Base-by-base conservation (phyloP, 1,140 invertebrate species). In the Rhopalosiphum maidis region DNA sequence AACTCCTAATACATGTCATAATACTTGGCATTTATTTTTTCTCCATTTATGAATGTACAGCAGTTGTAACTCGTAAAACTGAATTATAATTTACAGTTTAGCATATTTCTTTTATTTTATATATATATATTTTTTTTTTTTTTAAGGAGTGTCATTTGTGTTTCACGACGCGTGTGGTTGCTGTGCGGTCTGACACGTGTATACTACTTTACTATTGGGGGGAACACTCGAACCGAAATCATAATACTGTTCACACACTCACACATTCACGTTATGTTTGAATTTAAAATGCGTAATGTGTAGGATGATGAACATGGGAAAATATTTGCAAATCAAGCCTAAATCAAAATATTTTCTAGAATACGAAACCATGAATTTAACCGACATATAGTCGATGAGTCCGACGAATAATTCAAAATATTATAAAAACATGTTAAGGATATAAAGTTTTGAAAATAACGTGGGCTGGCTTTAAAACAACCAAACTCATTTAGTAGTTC, bases 101-200 rank as follows among this genome's bases (percentile, higher is more conserved):
- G 22, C 82, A 48, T 85, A 41, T 93, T 54, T 82, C 77, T n/a
- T 88, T 35, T 51, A 51, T 51, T 51, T 51, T 18, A 48, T 48
- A 18, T 54, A n/a, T n/a, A n/a, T n/a, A n/a, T n/a, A n/a, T n/a
- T 88, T 88, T 60, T 41, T 55, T 89, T 23, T 83, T 54, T 48
- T 30, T 18, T 37, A 54, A 86, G 82, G 82, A 86, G 82, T 85
- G 82, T 93, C 91, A 86, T 54, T 25, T 83, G 68, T 23, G 22
- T 55, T 86, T 55, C 37, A 83, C 91, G 51, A 85, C 77, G 91
- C 91, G 91, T 93, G 91, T 93, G 91, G 91, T 93, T 86, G n/a
- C 82, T 30, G 43, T 30, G n/a, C 30, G 46, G 68, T 92, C 46
- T 41, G 46, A 77, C 90, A 93, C 91, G 91, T 93, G 91, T n/a